Evolutionary conservation across 2,797 vertebrate species (phyloP).

Genomic region (Crocidura indochinensis): DNA sequence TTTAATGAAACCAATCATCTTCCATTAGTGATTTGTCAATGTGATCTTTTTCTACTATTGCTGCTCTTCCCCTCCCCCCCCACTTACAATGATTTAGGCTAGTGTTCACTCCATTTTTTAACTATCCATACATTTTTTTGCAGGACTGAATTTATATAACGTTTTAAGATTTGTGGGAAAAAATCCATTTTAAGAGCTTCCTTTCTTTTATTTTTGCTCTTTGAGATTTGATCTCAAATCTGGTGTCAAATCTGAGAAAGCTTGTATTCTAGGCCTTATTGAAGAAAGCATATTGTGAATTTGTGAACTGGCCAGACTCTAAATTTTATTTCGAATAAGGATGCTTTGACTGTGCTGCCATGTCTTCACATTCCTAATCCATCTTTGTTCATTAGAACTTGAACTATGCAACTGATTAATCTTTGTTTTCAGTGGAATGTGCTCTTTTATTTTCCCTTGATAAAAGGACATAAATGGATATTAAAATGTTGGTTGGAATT

Average conservation of each 20-base stretch:
- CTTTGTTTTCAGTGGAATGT: neutral
- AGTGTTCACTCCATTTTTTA: neutral
- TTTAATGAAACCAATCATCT: slow-evolving; percentile 41
- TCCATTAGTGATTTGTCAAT: slow-evolving; percentile 19
- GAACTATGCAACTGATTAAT: neutral
- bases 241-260: neutral
- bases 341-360: neutral
- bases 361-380: neutral
- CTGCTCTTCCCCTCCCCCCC: neutral
- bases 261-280: neutral
- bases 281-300: slow-evolving; percentile 21
- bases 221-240: neutral
- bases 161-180: slow-evolving; percentile 12
- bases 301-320: neutral
- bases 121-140: slow-evolving; percentile 13
- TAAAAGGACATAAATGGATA: neutral
- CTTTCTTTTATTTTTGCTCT: neutral
- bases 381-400: neutral
- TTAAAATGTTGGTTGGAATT: slow-evolving; percentile 28
- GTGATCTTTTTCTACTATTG: neutral
- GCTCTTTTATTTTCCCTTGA: neutral
- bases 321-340: neutral
- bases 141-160: neutral
- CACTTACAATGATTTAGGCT: slow-evolving; percentile 16
- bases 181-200: neutral